Conservation (phyloP, 2,888 invertebrate species). For the Reticulitermes lucifugus region DNA sequence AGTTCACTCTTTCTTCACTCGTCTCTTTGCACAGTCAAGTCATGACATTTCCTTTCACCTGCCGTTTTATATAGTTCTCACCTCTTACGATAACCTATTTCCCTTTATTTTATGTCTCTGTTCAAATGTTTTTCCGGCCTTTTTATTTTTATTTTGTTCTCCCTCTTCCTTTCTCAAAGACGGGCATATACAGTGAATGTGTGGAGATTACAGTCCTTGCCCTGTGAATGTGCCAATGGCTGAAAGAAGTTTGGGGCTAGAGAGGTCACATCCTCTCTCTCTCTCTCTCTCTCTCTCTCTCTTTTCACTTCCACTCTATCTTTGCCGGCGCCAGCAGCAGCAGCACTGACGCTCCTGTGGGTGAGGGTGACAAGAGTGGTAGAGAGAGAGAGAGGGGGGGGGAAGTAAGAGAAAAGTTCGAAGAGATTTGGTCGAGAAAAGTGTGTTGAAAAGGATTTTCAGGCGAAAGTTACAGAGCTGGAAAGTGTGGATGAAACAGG, state of each 20-base stretch:
- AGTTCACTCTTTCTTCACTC: not conserved
- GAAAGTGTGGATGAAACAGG: conserved; percentile 46
- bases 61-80: conserved; percentile 28
- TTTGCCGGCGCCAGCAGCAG: conserved; percentile 36
- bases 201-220: conserved; percentile 39
- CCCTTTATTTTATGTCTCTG: not conserved
- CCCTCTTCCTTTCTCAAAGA: conserved; percentile 26
- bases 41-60: conserved; percentile 37
- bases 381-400: conserved; percentile 10
- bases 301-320: conserved; percentile 14
- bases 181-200: conserved; percentile 8
- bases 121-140: conserved; percentile 21
- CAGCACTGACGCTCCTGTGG: not conserved
- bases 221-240: conserved; percentile 41
- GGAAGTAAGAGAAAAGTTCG: conserved; percentile 31
- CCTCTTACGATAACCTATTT: conserved; percentile 13
- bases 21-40: not conserved
- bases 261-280: not conserved
- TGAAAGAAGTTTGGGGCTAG: conserved; percentile 34
- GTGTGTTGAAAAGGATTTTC: conserved; percentile 49
- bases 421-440: conserved; percentile 41
- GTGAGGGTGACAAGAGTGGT: conserved; percentile 11
- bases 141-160: conserved; percentile 27
- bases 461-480: conserved; percentile 41
- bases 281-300: not conserved